Evolutionary conservation across 2,797 vertebrate species (phyloP).

Genomic region (Hoplostethus mediterraneus): DNA sequence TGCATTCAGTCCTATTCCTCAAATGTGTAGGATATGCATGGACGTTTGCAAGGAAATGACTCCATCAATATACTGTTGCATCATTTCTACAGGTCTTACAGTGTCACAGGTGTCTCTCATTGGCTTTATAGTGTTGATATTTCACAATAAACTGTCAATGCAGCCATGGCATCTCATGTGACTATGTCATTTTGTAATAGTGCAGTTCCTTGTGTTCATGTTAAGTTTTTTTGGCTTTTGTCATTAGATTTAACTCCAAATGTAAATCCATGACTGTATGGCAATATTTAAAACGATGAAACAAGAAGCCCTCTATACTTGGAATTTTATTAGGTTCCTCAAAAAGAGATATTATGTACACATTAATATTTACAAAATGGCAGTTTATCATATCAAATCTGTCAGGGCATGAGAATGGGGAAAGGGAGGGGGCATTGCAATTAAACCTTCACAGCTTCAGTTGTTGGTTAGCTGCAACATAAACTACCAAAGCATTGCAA

Average conservation of each 20-base stretch:
- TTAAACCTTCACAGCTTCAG: slow-evolving; percentile 68
- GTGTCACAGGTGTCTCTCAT: slow-evolving; percentile 42
- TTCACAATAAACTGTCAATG: slow-evolving; percentile 51
- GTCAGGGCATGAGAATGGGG: slow-evolving; percentile 35
- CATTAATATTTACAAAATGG: slow-evolving; percentile 79
- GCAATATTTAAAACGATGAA: neutral
- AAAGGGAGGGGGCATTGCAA: slow-evolving; percentile 37
- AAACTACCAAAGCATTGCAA: slow-evolving; percentile 76
- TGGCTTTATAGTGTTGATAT: slow-evolving; percentile 7
- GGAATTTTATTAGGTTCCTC: slow-evolving; percentile 75
- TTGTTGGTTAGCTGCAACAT: slow-evolving; percentile 78
- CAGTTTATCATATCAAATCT: slow-evolving; percentile 73
- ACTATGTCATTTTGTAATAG: neutral
- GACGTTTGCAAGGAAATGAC: neutral
- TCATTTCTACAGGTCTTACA: neutral
- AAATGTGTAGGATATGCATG: neutral
- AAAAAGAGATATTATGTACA: slow-evolving; percentile 76
- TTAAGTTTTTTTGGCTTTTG: neutral
- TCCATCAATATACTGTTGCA: neutral
- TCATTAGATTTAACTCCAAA: neutral
- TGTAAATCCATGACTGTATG: neutral
- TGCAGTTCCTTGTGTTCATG: neutral
- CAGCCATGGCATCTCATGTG: neutral
- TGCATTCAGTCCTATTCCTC: neutral
- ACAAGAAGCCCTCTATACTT: slow-evolving; percentile 39